Evolutionary conservation across 1,140 invertebrate genomes (phyloP).

Genomic region (Drosophila melanica): DNA sequence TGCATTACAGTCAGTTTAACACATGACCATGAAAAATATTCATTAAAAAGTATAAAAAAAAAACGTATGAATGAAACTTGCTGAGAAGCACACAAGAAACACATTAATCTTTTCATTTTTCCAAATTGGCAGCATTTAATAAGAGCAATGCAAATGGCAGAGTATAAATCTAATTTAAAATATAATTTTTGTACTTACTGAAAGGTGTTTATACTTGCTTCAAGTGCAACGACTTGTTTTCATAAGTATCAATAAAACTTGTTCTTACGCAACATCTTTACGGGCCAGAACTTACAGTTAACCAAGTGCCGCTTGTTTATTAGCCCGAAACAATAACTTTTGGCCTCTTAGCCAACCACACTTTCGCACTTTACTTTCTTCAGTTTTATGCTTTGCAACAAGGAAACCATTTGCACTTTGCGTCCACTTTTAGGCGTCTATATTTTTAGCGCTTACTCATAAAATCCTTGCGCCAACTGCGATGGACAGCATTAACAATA

Average conservation of each 20-base stretch:
- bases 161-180: background rate
- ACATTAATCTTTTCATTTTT: conserved; percentile 27
- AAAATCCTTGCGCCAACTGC: conserved; percentile 14
- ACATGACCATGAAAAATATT: background rate
- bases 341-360: conserved; percentile 28
- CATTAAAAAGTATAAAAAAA: conserved; percentile 8
- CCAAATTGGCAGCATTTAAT: conserved; percentile 8
- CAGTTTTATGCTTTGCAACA: conserved; percentile 27
- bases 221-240: background rate
- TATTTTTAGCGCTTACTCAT: conserved; percentile 29
- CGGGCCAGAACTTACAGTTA: conserved; percentile 1
- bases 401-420: conserved; percentile 43
- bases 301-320: conserved; percentile 15
- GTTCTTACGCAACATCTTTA: conserved; percentile 1
- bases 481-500: conserved; percentile 29
- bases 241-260: background rate
- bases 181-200: too few relatives aligned
- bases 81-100: conserved; percentile 3
- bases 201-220: background rate
- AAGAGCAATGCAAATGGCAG: background rate
- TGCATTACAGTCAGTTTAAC: background rate
- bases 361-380: conserved; percentile 17
- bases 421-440: conserved; percentile 22
- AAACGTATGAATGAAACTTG: conserved; percentile 3
- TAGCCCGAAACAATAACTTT: conserved; percentile 26